Evolutionary conservation across 2,113 vertebrate genomes (phyloP).

Genomic region (Grantiella picta): DNA sequence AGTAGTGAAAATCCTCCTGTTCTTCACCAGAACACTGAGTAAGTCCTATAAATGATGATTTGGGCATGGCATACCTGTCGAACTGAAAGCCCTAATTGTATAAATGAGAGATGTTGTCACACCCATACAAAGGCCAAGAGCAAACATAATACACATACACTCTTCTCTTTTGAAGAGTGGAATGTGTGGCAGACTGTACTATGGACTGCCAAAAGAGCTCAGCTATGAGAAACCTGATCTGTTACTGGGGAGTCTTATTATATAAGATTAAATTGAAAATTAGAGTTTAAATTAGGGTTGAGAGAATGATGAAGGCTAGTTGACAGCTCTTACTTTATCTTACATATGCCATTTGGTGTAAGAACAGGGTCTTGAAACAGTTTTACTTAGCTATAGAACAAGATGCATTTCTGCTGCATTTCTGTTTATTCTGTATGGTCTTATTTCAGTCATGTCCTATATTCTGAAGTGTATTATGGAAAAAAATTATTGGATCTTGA

Average conservation of each 20-base stretch:
- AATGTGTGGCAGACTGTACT: not conserved
- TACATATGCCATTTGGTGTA: not conserved
- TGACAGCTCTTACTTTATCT: not conserved
- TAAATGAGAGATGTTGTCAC: not conserved
- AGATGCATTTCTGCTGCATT: not conserved
- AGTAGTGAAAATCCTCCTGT: not conserved
- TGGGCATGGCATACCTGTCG: not conserved
- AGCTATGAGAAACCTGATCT: not conserved
- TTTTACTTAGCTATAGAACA: not conserved
- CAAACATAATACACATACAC: not conserved
- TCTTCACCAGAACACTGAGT: not conserved
- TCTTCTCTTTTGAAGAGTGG: not conserved
- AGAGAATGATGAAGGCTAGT: not conserved
- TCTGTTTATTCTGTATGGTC: not conserved
- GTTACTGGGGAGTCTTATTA: not conserved
- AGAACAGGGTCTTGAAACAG: not conserved
- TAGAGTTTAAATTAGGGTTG: not conserved
- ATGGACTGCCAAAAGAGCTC: not conserved
- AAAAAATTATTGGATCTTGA: not conserved
- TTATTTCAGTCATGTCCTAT: not conserved
- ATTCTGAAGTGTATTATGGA: not conserved
- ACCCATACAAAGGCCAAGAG: not conserved
- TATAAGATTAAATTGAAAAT: not conserved
- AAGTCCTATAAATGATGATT: not conserved
- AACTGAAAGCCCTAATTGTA: not conserved